A percentile compares a stretch with the other conserved stretches of the same genome.
These are phyloP conservation scores for Rousettus leschenaultii DNA, from an alignment of 2,113 vertebrate species.

Conservation along the genomic window DNA sequence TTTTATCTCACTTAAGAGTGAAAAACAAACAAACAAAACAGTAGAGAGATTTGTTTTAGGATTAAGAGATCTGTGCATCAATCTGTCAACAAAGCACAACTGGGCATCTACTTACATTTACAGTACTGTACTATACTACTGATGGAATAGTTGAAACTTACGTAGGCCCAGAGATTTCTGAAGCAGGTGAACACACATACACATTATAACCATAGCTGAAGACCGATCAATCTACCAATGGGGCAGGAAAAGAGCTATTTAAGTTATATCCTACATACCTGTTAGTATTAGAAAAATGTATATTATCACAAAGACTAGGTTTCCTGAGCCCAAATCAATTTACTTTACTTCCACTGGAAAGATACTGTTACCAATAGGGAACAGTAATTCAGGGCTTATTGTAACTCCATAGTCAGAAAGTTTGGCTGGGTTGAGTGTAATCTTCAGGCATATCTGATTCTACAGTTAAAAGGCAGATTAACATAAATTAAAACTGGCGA, in stretches of 20 bases:
- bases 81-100: neutral
- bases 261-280: neutral
- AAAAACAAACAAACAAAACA: neutral
- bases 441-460: slow-evolving; percentile 2
- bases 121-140: neutral
- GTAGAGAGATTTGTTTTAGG: neutral
- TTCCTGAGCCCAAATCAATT: neutral
- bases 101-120: neutral
- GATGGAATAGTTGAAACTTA: neutral
- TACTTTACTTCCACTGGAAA: slow-evolving; percentile 21
- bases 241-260: neutral
- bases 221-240: neutral
- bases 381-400: neutral
- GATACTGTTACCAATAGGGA: neutral
- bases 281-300: neutral
- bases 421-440: neutral
- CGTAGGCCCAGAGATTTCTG: neutral
- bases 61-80: neutral
- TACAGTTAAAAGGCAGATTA: slow-evolving; percentile 7
- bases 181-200: neutral
- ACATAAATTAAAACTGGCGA: slow-evolving; percentile 33
- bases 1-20: neutral
- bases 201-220: neutral
- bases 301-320: neutral
- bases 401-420: neutral